phyloP scores from a whole-genome alignment of 2,888 invertebrate genomes.

The Caenorhabditis sinica region DNA sequence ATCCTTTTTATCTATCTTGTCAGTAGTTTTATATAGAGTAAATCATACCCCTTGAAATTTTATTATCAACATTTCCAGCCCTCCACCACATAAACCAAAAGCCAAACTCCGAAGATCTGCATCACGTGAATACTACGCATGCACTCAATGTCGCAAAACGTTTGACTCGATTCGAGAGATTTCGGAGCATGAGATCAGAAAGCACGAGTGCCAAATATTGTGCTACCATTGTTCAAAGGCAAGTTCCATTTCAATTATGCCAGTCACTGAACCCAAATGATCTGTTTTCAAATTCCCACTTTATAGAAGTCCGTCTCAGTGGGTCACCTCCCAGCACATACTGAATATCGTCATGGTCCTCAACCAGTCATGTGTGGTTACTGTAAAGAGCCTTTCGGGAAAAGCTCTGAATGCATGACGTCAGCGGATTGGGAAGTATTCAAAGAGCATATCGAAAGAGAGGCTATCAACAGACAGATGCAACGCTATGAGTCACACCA shows the following conservation, averaged over 20 bases:
- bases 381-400: slow-evolving; percentile 58
- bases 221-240: background rate
- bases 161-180: background rate
- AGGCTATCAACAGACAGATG: slow-evolving; percentile 62
- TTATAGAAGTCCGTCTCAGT: slow-evolving; percentile 55
- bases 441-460: too few species aligned
- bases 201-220: background rate
- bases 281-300: too few species aligned
- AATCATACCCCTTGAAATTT: too few species aligned
- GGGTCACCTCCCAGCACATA: slow-evolving; percentile 47
- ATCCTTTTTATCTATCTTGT: too few species aligned
- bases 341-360: slow-evolving; percentile 35
- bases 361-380: slow-evolving; percentile 59
- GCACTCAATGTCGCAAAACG: background rate
- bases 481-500: slow-evolving; percentile 18
- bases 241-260: background rate
- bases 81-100: background rate
- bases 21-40: too few species aligned
- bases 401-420: slow-evolving; percentile 34
- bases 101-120: background rate
- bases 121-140: background rate
- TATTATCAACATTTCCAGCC: background rate
- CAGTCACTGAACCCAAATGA: background rate
- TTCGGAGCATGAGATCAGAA: background rate
- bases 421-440: background rate